Evolutionary conservation across 2,888 invertebrate genomes (phyloP).

Genomic region (Rutpela maculata): DNA sequence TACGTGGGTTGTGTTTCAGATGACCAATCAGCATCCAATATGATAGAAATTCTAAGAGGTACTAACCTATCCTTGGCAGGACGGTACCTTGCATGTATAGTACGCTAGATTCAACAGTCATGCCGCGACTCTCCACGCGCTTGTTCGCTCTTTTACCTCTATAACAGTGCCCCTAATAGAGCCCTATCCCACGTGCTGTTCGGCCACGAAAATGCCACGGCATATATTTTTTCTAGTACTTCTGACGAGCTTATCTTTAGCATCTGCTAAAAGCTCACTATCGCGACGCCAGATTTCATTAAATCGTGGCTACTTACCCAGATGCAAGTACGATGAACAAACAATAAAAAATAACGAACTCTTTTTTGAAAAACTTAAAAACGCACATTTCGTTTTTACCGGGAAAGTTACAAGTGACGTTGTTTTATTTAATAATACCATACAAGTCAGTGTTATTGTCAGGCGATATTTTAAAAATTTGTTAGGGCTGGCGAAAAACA

Average conservation of each 20-base stretch:
- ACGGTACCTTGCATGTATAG: slow-evolving; percentile 68
- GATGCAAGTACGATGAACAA: slow-evolving; percentile 70
- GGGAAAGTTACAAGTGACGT: slow-evolving; percentile 71
- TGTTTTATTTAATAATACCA: slow-evolving; percentile 62
- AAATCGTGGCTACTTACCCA: slow-evolving; percentile 65
- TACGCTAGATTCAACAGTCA: slow-evolving; percentile 65
- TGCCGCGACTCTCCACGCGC: slow-evolving; percentile 68
- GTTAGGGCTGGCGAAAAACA: slow-evolving; percentile 62
- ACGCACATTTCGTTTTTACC: slow-evolving; percentile 70
- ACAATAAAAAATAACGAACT: slow-evolving; percentile 67
- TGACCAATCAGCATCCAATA: slow-evolving; percentile 68
- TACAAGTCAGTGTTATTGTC: slow-evolving; percentile 68
- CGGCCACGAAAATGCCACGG: slow-evolving; percentile 43
- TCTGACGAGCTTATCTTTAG: slow-evolving; percentile 33
- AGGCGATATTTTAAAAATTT: slow-evolving; percentile 71
- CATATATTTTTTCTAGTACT: slow-evolving; percentile 40
- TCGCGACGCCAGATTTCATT: slow-evolving; percentile 56
- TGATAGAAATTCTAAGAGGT: slow-evolving; percentile 71
- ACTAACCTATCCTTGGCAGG: slow-evolving; percentile 69
- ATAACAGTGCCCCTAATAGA: slow-evolving; percentile 30
- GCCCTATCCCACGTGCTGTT: slow-evolving; percentile 35
- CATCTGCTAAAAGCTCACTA: slow-evolving; percentile 53
- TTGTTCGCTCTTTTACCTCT: slow-evolving; percentile 53
- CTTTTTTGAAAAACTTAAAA: slow-evolving; percentile 63
- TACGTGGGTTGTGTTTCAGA: slow-evolving; percentile 67